Percentiles rank a stretch among this genome's conserved stretches.
These are phyloP conservation scores for Drosophila simulans DNA, from an alignment of 1,140 invertebrate species.

Conservation along the genomic window DNA sequence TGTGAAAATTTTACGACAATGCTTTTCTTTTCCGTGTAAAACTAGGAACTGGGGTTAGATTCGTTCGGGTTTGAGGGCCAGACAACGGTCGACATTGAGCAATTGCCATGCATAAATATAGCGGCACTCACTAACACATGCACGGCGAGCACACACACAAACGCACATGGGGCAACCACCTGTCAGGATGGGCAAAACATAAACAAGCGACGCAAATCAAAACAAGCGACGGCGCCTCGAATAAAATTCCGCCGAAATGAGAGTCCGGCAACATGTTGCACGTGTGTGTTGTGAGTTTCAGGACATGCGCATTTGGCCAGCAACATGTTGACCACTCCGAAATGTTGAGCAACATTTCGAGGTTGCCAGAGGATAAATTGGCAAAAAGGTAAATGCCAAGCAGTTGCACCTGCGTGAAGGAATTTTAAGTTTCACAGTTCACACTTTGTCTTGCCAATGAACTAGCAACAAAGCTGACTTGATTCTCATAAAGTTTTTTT, in stretches of 20 bases:
- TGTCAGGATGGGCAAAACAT: slow-evolving; percentile 63
- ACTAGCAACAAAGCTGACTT: too few species aligned
- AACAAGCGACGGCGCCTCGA: slow-evolving; percentile 38
- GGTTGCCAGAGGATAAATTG: background rate
- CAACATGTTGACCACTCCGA: slow-evolving; percentile 51
- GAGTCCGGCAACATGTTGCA: slow-evolving; percentile 40
- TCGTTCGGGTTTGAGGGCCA: slow-evolving; percentile 24
- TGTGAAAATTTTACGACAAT: too few species aligned
- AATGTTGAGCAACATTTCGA: slow-evolving; percentile 39
- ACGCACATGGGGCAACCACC: slow-evolving; percentile 39
- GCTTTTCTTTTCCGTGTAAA: background rate
- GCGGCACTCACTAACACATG: slow-evolving; percentile 27
- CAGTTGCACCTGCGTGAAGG: slow-evolving; percentile 52
- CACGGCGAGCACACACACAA: background rate
- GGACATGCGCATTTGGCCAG: slow-evolving; percentile 29
- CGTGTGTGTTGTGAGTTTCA: background rate
- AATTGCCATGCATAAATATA: slow-evolving; percentile 77
- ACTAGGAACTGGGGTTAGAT: slow-evolving; percentile 16
- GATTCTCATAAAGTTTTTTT: too few species aligned
- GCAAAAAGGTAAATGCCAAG: background rate
- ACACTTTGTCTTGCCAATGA: too few species aligned
- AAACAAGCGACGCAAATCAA: slow-evolving; percentile 70
- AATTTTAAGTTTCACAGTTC: too few species aligned
- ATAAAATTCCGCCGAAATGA: background rate
- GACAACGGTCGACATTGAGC: slow-evolving; percentile 68